Evolutionary conservation across 2,797 vertebrate species (phyloP), one percentile per base, ranked within the genome.

Genomic region (Remorina albescens): DNA sequence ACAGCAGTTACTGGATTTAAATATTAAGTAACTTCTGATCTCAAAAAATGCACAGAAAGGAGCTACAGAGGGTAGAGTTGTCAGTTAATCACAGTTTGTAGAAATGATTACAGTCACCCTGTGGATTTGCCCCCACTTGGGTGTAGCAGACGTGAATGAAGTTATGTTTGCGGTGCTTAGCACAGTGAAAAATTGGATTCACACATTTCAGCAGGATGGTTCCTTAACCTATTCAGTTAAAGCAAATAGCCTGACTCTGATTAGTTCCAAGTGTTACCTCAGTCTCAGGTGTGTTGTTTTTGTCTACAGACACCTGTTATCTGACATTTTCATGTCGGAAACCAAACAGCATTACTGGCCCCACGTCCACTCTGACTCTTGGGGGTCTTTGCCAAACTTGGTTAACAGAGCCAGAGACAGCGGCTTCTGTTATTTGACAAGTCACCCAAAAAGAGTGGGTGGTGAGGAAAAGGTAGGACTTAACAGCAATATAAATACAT

Each of bases 321-420:
- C 80, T 49, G 83, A 91, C 76, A 84, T 42, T 44, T 90, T 80
- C 18, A 50, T 56, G 46, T 88, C 91, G 63, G 85, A 91, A 66
- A 87, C 85, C 28, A 82, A 87, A 53, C 67, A 0, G 2, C 64
- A 89, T 73, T 90, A 83, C 82, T 77, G 73, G 80, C 80, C 69
- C 44, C 50, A 72, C 62, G 8, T 41, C 47, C 15, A 1, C 7
- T 28, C 72, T 5, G 49, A 74, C 41, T 56, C 59, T 36, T 76
- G 23, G 0, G 70, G 49, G 51, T 18, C 78, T 55, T 71, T 86
- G 15, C 77, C 71, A 68, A 83, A 71, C 26, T 1, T 80, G 9
- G 18, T 66, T 26, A 78, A 76, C 80, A 82, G 65, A 74, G 44
- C 9, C 9, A 74, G 71, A 75, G 51, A 79, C 75, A 85, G 81